Evolutionary conservation across 1,140 invertebrate species (phyloP).

Genomic region (Macrobrachium rosenbergii): DNA sequence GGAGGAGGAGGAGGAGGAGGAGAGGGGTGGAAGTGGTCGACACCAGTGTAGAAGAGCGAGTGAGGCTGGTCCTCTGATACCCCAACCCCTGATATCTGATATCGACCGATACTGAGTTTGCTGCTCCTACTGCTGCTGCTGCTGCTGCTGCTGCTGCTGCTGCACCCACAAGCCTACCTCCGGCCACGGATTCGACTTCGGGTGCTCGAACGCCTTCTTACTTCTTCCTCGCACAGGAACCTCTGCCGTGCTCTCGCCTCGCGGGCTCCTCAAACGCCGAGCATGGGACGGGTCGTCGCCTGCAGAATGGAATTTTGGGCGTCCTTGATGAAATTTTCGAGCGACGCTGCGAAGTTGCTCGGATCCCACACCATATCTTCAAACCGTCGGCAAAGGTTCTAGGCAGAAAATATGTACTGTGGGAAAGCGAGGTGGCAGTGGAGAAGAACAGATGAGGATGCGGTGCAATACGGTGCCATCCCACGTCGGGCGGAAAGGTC

Average conservation of each 20-base stretch:
- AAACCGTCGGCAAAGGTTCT: too few species aligned
- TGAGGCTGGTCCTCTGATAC: slow-evolving; percentile 65
- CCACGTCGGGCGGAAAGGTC: slow-evolving; percentile 15
- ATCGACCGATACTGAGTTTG: slow-evolving; percentile 65
- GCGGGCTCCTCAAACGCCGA: too few species aligned
- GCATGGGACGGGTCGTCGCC: too few species aligned
- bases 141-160: background rate
- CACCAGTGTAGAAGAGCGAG: slow-evolving; percentile 61
- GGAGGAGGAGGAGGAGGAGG: slow-evolving; percentile 11
- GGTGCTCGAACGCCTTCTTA: background rate
- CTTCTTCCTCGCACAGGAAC: background rate
- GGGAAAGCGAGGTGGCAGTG: too few species aligned
- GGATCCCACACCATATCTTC: too few species aligned
- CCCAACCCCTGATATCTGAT: slow-evolving; percentile 66
- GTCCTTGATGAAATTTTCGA: too few species aligned
- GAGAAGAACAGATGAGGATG: too few species aligned
- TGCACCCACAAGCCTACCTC: slow-evolving; percentile 41
- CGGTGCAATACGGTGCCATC: background rate
- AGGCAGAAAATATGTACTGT: too few species aligned
- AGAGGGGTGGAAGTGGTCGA: slow-evolving; percentile 36
- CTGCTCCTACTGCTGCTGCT: background rate
- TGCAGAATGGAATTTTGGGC: too few species aligned
- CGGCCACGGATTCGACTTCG: slow-evolving; percentile 51
- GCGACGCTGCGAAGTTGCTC: too few species aligned
- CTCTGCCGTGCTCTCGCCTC: too few species aligned